Base-by-base conservation (phyloP, 2,888 invertebrate genomes). In the Pasiphila rectangulata region DNA sequence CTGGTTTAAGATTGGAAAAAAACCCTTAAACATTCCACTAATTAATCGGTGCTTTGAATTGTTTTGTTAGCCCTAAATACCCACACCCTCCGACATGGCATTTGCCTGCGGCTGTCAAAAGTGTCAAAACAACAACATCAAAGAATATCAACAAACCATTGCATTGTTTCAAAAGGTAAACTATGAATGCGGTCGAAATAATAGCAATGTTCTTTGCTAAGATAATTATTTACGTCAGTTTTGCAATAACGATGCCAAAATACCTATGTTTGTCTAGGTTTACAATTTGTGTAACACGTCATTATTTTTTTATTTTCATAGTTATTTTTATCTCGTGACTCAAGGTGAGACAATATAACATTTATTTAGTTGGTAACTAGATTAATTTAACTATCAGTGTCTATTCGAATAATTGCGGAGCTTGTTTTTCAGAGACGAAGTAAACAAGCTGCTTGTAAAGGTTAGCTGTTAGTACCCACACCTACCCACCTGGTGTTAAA, bases 71-170 rank as follows among this genome's bases (percentile, higher is more conserved):
- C 32, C 32, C 32, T 32, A 32, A 32, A 32, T 16, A 32, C 4
- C 9, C 5, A 5, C 6, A 17, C 10, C 9, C 24, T 17, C 19
- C 24, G 21, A n/a, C 24, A 21, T 45, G 45, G 45, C 49, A 41
- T 37, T 46, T 25, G 45, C 21, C 41, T 15, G 37, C 25, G 20
- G 27, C 37, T 41, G 50, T 50, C 50, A 46, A 50, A 50, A 45
- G 17, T 50, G 50, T 46, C 50, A 41, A 41, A 50, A 50, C 50
- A 45, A 50, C 40, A 50, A 50, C 50, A 50, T 50, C 40, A 41
- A 50, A 49, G 24, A 45, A 30, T 45, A 32, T 50, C 50, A 45
- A 45, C 45, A 45, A 50, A 16, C 41, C 41, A 40, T 41, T 34
- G 45, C 50, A 50, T 50, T 50, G 50, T 45, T 45, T 10, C 37